Evolutionary conservation across 2,888 invertebrate species (phyloP), one percentile per base, ranked within the genome.

Genomic region (Calliphora vomitoria): DNA sequence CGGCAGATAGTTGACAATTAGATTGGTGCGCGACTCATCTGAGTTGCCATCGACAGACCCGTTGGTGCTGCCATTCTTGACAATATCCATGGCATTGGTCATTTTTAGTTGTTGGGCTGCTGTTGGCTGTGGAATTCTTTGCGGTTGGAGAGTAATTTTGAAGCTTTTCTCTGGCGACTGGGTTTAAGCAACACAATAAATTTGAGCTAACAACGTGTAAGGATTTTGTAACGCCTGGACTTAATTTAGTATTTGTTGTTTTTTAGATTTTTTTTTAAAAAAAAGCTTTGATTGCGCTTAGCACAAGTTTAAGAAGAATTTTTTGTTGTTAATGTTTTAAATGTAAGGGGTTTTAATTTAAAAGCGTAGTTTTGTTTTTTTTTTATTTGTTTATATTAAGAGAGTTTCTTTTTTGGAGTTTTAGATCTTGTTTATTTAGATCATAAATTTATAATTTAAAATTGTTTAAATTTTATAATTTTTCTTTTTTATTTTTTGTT

Each of bases 1-100:
- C 47, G 98, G 98, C 91, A 98, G 95, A 94, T 98, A 99, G 95
- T 98, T 99, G 92, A 99, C 97, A 90, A 99, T 98, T 90, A 98
- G 95, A 95, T 98, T 98, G 88, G 97, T 97, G 95, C 98, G 98
- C 93, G 98, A 98, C 95, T 98, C 98, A 95, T 98, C 98, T 93
- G 97, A 96, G 93, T 97, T 97, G 93, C 96, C 96, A 85, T 93
- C 93, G 41, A 93, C 93, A 85, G 93, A 93, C 55, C 93, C 93
- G 66, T 93, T 93, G 90, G 93, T 90, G 89, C 93, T 93, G 94
- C 97, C 98, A 94, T 98, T 98, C 94, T 97, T 97, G 94, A 97
- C 93, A 93, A 97, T 97, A 92, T 96, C 95, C 93, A 94, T 93
- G 89, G 93, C 93, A 91, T 93, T 93, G 88, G 94, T 94, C 94